Conservation (phyloP, 2,888 invertebrate species). For the Pyrgus malvae region DNA sequence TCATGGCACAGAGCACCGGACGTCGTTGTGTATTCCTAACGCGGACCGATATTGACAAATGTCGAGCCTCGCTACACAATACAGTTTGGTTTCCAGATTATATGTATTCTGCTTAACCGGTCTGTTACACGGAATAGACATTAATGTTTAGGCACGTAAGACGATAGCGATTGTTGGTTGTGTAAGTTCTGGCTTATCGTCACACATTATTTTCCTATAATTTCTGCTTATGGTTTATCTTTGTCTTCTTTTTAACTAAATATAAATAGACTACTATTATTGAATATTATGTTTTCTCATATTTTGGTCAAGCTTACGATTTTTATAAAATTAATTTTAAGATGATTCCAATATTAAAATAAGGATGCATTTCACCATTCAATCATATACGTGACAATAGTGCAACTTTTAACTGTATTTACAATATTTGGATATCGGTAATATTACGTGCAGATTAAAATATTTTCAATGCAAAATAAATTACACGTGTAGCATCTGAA, state of each 20-base stretch:
- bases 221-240: background rate
- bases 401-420: too few species aligned
- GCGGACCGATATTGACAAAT: conserved; percentile 29
- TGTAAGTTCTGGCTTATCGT: conserved; percentile 1
- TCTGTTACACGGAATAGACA: conserved; percentile 8
- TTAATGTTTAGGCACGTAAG: conserved; percentile 13
- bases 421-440: too few species aligned
- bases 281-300: too few species aligned
- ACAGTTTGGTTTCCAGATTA: conserved; percentile 16
- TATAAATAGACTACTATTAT: too few species aligned
- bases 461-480: too few species aligned
- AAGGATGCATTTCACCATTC: too few species aligned
- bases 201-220: background rate
- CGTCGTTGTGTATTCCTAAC: conserved; percentile 25
- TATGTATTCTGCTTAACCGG: conserved; percentile 10
- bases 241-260: background rate
- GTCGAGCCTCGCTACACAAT: conserved; percentile 15
- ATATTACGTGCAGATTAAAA: too few species aligned
- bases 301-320: too few species aligned
- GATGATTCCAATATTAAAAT: too few species aligned
- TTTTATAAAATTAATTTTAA: too few species aligned
- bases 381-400: too few species aligned
- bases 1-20: conserved; percentile 28
- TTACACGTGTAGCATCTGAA: too few species aligned
- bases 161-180: background rate